Evolutionary conservation across 2,888 invertebrate genomes (phyloP), one percentile per base, ranked within the genome.

Genomic region (Caenorhabditis doughertyi): DNA sequence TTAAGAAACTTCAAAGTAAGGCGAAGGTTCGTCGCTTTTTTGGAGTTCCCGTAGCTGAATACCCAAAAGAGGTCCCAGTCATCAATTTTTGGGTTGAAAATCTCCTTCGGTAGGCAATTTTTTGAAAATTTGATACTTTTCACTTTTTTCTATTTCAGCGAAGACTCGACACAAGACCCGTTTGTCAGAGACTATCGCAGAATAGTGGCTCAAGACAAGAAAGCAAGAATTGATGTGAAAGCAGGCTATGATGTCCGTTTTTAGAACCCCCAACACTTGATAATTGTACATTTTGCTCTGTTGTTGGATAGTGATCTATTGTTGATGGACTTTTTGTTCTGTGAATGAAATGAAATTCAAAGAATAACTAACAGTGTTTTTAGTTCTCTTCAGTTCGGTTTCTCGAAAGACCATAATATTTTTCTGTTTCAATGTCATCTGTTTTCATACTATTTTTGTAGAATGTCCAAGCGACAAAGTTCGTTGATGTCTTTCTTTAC

Each of bases 401-500:
- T 72, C 72, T 60, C 21, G 21, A 21, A 58, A 47, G 39, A 72
- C 64, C 64, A 25, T 49, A 21, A 64, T 64, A 64, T 32, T n/a
- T n/a, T n/a, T n/a, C n/a, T n/a, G n/a, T n/a, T 39, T 64, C 5
- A 16, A n/a, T 32, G 7, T 35, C 51, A 27, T 27, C 25, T 7
- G 39, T 55, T 60, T 42, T 18, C 25, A 39, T 4, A 11, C 39
- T 4, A 13, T 39, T 16, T 56, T 18, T 18, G 18, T 18, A 67
- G 53, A 56, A 73, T 81, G 76, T 76, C 83, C 9, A 73, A 74
- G 27, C 74, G 76, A 25, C 83, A 83, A 47, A 83, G 83, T 29
- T 42, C 83, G n/a, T 42, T 83, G 27, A 79, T 70, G 42, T 79
- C 79, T n/a, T 83, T 83, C 18, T 83, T 83, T 47, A 49, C 77